Base-by-base conservation (phyloP, 64 coral and sea anemone genomes). In the Stichodactyla mertensii region DNA sequence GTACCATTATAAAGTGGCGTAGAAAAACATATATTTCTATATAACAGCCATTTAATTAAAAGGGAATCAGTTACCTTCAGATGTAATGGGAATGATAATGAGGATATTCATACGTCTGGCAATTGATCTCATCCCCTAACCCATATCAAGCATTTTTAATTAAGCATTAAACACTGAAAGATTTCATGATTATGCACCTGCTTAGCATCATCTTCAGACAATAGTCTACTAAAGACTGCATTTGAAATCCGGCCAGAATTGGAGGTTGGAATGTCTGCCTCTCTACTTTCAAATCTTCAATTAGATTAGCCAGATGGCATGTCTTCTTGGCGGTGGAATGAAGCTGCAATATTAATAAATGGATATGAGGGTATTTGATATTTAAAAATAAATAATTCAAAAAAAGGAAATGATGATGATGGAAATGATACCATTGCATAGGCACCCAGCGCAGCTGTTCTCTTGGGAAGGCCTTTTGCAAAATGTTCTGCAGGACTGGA, bases 391-490 rank as follows among this genome's bases (percentile, higher is more conserved):
- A 45, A 45, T 45, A 45, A 45, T 31, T 31, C 3, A 45, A 3
- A 45, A 45, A 45, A 45, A 45, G 36, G 36, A 45, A 45, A 45
- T 45, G 36, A 3, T 45, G 36, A 45, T 45, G 31, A 36, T 58
- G 57, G 9, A 1, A 1, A 59, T 59, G 57, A 59, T 85, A 69
- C 84, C 58, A 69, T 85, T 85, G 64, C 52, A 20, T 69, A 64
- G 5, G 28, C 57, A 31, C 84, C 84, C 84, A 85, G n/a, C 10
- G 60, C 6, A 51, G 58, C 27, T 85, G 84, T 52, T 85, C 57
- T 6, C 64, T 12, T 26, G 83, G 23, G 26, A 85, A 59, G 16
- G 26, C 84, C 15, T 66, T 51, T 20, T 64, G 13, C 7, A 85
- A 1, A 4, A 85, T 16, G 6, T 14, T 14, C 31, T 64, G 60